phyloP scores from a whole-genome alignment of 2,113 vertebrate species.

The Albula goreensis region DNA sequence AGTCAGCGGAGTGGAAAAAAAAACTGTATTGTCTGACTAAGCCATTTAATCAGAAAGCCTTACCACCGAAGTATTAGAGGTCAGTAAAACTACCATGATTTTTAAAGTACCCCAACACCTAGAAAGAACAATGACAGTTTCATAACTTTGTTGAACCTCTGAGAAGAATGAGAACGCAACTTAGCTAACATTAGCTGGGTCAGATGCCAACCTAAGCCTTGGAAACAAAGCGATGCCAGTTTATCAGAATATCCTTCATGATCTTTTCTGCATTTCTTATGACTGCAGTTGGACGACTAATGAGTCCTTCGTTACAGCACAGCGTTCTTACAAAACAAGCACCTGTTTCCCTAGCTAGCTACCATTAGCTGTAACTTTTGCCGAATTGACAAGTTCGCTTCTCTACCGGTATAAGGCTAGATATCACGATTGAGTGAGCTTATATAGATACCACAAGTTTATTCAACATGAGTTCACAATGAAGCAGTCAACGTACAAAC shows the following conservation, averaged over 20 bases:
- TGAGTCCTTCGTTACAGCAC: not conserved
- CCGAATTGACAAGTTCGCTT: too few species aligned
- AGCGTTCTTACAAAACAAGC: not conserved
- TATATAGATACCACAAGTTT: too few species aligned
- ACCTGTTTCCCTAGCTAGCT: not conserved
- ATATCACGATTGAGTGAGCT: too few species aligned
- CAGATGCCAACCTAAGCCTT: not conserved
- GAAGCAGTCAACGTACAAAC: too few species aligned
- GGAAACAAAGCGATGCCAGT: not conserved
- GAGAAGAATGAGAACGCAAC: not conserved
- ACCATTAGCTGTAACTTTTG: too few species aligned
- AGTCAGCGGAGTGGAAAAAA: conserved; percentile 1
- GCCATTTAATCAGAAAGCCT: conserved; percentile 8
- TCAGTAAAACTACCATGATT: not conserved
- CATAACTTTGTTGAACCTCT: not conserved
- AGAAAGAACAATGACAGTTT: not conserved
- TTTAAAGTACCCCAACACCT: not conserved
- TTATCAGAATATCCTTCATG: not conserved
- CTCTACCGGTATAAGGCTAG: too few species aligned
- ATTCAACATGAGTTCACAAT: too few species aligned
- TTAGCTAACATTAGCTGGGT: not conserved
- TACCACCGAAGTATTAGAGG: not conserved
- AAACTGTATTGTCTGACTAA: not conserved
- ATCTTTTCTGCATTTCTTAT: not conserved
- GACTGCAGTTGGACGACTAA: not conserved